Percentiles rank a stretch among this genome's conserved stretches.
Conservation (phyloP, 1,140 invertebrate species). For the Eulimnadia texana region DNA sequence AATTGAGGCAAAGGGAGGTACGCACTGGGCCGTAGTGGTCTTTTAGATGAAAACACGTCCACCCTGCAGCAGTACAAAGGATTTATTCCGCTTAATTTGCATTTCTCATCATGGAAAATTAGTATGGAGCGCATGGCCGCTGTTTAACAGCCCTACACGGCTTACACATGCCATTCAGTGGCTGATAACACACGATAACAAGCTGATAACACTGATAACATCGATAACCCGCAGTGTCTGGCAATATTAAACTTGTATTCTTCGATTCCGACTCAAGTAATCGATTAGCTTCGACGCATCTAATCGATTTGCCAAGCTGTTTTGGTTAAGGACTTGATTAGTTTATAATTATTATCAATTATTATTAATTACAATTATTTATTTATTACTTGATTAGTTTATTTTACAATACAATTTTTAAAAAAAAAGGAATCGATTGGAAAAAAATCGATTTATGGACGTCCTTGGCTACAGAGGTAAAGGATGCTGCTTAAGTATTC, state of each 20-base stretch:
- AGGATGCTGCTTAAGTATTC: neutral
- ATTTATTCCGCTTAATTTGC: neutral
- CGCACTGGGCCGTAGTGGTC: too few species aligned
- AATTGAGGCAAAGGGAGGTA: too few species aligned
- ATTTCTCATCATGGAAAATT: neutral
- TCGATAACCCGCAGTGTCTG: too few species aligned
- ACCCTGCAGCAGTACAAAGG: neutral
- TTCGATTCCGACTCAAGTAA: too few species aligned
- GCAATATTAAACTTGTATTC: too few species aligned
- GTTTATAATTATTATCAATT: too few species aligned
- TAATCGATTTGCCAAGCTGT: too few species aligned
- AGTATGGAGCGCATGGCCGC: neutral
- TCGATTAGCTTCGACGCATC: too few species aligned
- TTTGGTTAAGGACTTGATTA: too few species aligned
- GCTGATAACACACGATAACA: too few species aligned
- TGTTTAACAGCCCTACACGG: neutral
- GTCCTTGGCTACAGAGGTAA: neutral
- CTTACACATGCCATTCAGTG: neutral
- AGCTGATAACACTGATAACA: too few species aligned
- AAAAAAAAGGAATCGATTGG: neutral
- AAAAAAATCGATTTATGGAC: neutral
- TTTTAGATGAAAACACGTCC: too few species aligned
- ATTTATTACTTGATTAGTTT: neutral
- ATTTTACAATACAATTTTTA: neutral
- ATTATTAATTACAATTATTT: neutral